Percentiles rank a stretch among this genome's conserved stretches.
Conservation (phyloP, 2,113 vertebrate genomes). For the Passer montanus region DNA sequence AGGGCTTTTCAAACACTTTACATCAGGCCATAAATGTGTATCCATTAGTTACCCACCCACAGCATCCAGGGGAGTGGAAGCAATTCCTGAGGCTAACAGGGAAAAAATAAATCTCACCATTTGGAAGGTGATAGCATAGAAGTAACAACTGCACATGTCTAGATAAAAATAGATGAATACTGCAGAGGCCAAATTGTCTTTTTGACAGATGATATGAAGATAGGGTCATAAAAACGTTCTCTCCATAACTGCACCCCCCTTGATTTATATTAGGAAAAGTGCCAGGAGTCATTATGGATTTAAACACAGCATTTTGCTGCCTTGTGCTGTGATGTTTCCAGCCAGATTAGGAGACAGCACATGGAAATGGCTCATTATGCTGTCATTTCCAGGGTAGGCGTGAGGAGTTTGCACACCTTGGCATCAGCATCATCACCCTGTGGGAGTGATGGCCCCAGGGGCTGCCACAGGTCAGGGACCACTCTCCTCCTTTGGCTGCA, state of each 20-base stretch:
- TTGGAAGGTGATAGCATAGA: not conserved
- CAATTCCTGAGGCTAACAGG: not conserved
- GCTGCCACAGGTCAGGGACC: not conserved
- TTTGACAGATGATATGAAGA: not conserved
- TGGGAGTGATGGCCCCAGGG: not conserved
- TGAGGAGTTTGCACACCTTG: not conserved
- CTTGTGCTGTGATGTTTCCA: not conserved
- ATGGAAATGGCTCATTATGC: not conserved
- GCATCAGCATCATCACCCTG: not conserved
- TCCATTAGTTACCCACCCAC: not conserved
- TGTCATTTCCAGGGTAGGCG: fast-evolving
- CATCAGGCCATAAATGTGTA: not conserved
- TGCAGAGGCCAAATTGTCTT: not conserved
- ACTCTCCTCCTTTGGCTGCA: not conserved
- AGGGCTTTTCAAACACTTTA: not conserved
- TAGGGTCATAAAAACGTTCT: not conserved
- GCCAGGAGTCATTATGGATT: not conserved
- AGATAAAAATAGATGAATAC: not conserved
- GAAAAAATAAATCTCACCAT: not conserved
- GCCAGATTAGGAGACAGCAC: not conserved
- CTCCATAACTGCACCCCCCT: not conserved
- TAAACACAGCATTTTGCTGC: not conserved
- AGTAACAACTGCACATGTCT: not conserved
- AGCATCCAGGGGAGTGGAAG: not conserved
- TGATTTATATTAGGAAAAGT: not conserved